Percentiles rank a stretch among this genome's conserved stretches.
Evolutionary conservation across 2,888 invertebrate genomes (phyloP).

Genomic region (Celastrina argiolus): DNA sequence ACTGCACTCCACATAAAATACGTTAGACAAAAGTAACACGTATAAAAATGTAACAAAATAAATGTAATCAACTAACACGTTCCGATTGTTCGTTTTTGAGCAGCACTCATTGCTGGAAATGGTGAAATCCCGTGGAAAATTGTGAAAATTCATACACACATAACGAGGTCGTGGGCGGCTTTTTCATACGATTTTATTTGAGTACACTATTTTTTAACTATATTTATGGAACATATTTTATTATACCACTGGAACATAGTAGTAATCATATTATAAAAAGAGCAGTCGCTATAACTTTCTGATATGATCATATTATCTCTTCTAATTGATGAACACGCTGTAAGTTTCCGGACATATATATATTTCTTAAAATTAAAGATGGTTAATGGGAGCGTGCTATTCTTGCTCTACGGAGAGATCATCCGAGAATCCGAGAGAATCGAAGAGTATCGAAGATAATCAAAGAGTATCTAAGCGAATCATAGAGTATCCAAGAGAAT

Average conservation of each 20-base stretch:
- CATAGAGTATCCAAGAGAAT: too few species aligned
- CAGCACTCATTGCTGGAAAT: conserved; percentile 26
- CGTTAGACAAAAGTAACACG: not conserved
- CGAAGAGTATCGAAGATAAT: too few species aligned
- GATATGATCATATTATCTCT: too few species aligned
- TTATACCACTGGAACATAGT: not conserved
- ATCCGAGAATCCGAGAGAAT: too few species aligned
- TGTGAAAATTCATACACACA: conserved; percentile 30
- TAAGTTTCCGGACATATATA: too few species aligned
- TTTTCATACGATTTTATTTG: conserved; percentile 30
- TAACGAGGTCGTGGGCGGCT: conserved; percentile 30
- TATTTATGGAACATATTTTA: conserved; percentile 16
- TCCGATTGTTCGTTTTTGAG: conserved; percentile 17
- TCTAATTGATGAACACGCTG: too few species aligned
- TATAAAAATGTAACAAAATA: conserved; percentile 6
- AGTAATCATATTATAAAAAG: too few species aligned
- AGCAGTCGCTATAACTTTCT: too few species aligned
- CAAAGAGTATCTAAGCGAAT: too few species aligned
- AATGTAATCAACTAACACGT: not conserved
- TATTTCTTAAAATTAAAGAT: too few species aligned
- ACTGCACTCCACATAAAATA: not conserved
- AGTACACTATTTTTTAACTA: conserved; percentile 8
- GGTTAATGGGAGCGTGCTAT: too few species aligned
- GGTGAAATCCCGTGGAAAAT: conserved; percentile 6
- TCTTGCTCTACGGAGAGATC: too few species aligned